Base-by-base conservation (phyloP, 1,140 invertebrate species). In the Drosophila ercepeae region DNA sequence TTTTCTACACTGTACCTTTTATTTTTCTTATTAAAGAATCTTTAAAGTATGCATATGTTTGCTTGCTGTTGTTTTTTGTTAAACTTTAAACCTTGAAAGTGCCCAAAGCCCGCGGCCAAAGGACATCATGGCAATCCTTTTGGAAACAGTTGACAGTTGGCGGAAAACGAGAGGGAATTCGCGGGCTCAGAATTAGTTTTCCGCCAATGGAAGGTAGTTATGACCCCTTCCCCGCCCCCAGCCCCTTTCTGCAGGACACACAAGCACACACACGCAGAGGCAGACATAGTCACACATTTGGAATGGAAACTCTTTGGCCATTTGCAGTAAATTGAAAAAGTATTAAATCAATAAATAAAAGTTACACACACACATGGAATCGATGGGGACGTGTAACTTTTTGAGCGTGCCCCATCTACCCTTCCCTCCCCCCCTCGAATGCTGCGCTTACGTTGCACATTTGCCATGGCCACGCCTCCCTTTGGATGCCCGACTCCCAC, bases 331-430 rank as follows among this genome's bases (percentile, higher is more conserved):
- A 84, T 84, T 84, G 79, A 86, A 84, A 84, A 84, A 84, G 79
- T 84, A 84, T 84, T 84, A 84, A 84, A 84, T 84, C 79, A 84
- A 84, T 84, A 84, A 84, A 84, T 84, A 84, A 84, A 84, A 84
- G 72, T 86, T 84, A 78, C 78, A 69, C 68, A 73, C 42, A 52
- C 25, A 21, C 13, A 51, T 29, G 57, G 8, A 36, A n/a, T 75
- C 44, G 34, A 25, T 59, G 50, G 44, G 71, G 52, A 77, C 57
- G 57, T 73, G 76, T 52, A 78, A 78, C 75, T 78, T 78, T 78
- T 78, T 78, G 58, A 55, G 48, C 42, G 57, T 57, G 63, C 49
- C 36, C 23, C n/a, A n/a, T n/a, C n/a, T n/a, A n/a, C n/a, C n/a
- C n/a, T n/a, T n/a, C 52, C 34, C 6, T 32, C 23, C 16, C 39